These are phyloP conservation scores for Hexactinellida sp. DNA, from an alignment of 37 sponge, comb jelly and placozoan genomes.

Conservation along the genomic window DNA sequence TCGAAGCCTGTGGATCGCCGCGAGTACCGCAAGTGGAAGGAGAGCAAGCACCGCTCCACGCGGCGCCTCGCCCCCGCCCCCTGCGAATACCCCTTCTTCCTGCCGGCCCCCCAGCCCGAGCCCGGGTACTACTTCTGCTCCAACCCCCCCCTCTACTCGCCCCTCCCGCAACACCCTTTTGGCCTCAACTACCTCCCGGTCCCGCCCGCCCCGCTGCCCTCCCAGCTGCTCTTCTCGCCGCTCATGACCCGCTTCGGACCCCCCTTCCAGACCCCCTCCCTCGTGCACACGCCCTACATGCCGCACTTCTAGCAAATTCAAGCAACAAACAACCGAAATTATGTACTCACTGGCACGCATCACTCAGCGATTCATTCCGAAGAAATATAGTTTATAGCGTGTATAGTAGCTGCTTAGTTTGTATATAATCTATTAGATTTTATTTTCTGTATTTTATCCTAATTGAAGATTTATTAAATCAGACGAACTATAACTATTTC, in stretches of 20 bases:
- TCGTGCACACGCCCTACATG: neutral
- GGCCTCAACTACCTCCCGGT: neutral
- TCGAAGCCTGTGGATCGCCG: slow-evolving; percentile 21
- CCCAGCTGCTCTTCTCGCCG: neutral
- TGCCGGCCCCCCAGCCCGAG: neutral
- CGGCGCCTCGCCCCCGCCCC: neutral
- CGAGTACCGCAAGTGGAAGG: neutral
- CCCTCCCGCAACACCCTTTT: neutral
- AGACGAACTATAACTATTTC: neutral
- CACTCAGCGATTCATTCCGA: neutral
- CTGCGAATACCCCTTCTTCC: neutral
- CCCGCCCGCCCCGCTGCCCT: neutral
- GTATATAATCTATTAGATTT: neutral
- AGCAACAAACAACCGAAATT: neutral
- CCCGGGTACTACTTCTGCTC: neutral
- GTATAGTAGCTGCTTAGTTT: neutral
- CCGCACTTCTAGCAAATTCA: neutral
- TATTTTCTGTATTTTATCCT: slow-evolving; percentile 2
- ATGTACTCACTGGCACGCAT: neutral
- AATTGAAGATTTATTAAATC: neutral
- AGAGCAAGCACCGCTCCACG: neutral
- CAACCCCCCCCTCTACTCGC: neutral
- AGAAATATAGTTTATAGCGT: neutral
- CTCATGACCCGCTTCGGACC: neutral
- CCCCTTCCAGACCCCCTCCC: slow-evolving; percentile 1